These are phyloP conservation scores for Brachypodius melanocephalos DNA, from an alignment of 2,113 vertebrate species.

Conservation along the genomic window DNA sequence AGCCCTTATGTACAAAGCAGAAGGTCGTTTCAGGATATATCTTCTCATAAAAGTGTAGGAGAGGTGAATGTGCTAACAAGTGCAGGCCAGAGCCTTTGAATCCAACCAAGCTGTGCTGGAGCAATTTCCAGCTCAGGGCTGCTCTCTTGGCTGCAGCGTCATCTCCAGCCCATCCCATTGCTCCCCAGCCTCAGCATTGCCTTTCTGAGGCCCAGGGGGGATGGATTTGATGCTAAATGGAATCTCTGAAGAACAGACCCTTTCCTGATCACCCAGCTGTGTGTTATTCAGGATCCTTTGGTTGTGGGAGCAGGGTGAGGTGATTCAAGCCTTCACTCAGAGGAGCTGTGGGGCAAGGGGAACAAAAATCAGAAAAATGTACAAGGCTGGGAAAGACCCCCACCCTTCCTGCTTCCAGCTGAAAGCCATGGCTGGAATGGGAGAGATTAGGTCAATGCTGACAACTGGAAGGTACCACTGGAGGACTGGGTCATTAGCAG, in stretches of 20 bases:
- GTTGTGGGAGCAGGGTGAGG: not conserved
- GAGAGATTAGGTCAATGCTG: not conserved
- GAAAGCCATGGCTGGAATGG: not conserved
- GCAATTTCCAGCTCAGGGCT: not conserved
- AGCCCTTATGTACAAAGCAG: not conserved
- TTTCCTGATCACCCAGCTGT: not conserved
- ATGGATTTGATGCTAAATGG: not conserved
- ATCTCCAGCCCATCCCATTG: not conserved
- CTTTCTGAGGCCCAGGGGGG: rapidly evolving
- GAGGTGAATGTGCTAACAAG: not conserved
- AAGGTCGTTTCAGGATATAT: not conserved
- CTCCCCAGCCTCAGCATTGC: not conserved
- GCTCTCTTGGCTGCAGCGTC: not conserved
- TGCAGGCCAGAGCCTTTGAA: not conserved
- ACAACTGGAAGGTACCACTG: not conserved
- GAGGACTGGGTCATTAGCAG: not conserved
- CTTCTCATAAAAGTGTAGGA: not conserved
- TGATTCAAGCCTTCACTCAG: not conserved
- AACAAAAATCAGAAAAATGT: not conserved
- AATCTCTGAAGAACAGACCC: not conserved
- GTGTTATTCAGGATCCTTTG: not conserved
- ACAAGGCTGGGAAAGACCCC: rapidly evolving
- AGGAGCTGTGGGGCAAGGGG: not conserved
- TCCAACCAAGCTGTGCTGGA: not conserved
- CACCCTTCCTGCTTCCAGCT: not conserved